These are phyloP conservation scores for Electrona antarctica DNA, from an alignment of 2,113 vertebrate genomes.

Conservation along the genomic window DNA sequence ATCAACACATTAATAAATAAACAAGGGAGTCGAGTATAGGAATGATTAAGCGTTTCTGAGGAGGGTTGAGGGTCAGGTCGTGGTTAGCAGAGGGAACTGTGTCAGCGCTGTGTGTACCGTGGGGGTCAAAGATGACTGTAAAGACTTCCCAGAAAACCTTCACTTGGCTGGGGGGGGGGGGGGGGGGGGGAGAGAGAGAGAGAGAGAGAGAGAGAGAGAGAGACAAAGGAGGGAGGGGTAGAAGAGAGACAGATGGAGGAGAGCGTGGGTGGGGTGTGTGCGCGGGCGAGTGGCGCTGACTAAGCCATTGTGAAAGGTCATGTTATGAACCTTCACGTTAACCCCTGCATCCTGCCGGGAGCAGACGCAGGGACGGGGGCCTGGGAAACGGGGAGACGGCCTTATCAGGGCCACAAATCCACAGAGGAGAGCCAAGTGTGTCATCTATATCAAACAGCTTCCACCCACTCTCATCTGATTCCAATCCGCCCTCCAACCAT, in stretches of 20 bases:
- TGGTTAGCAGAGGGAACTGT: not conserved
- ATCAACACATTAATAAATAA: too few species aligned
- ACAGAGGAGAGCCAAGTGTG: constrained; percentile 47
- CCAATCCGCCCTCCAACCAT: constrained; percentile 8
- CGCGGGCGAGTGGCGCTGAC: constrained; percentile 54
- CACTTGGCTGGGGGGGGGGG: not conserved
- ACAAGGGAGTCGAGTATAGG: too few species aligned
- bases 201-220: constrained; percentile 26
- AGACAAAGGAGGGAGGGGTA: not conserved
- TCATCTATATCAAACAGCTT: constrained; percentile 39
- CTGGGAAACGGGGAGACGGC: constrained; percentile 59
- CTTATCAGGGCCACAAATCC: constrained; percentile 61
- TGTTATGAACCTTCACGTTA: constrained; percentile 61
- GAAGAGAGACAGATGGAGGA: constrained; percentile 36
- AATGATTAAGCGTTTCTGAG: too few species aligned
- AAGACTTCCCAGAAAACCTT: too few species aligned
- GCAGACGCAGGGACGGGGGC: constrained; percentile 32
- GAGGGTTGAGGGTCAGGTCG: not conserved
- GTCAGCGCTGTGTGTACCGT: constrained; percentile 12
- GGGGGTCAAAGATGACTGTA: not conserved
- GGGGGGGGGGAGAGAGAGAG: not conserved
- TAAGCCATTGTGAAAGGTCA: constrained; percentile 62
- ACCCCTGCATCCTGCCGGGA: constrained; percentile 65
- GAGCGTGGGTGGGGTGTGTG: constrained; percentile 45
- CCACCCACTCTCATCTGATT: constrained; percentile 15